Evolutionary conservation across 2,888 invertebrate species (phyloP).

Genomic region (Uloborus plumipes): DNA sequence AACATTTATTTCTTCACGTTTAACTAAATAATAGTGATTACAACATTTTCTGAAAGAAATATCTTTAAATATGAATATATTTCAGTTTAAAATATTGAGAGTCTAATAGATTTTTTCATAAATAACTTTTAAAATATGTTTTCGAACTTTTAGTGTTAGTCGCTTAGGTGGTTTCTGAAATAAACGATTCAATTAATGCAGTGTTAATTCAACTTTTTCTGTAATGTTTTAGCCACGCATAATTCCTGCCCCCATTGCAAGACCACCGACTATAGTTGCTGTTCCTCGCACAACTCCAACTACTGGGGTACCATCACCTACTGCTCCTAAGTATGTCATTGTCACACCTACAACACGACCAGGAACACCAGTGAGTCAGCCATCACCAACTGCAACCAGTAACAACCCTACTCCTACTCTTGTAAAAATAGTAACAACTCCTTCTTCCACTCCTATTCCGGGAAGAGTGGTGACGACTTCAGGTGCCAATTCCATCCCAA

Average conservation of each 20-base stretch:
- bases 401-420: conserved; percentile 45
- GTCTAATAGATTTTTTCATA: too few species aligned
- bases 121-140: too few species aligned
- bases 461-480: conserved; percentile 28
- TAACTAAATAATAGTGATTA: too few species aligned
- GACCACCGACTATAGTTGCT: conserved; percentile 40
- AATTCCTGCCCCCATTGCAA: conserved; percentile 31
- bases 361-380: conserved; percentile 69
- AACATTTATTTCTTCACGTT: too few species aligned
- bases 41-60: too few species aligned
- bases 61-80: too few species aligned
- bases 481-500: conserved; percentile 24
- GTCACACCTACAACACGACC: conserved; percentile 73
- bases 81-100: too few species aligned
- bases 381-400: conserved; percentile 22
- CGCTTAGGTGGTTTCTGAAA: too few species aligned
- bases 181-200: too few species aligned
- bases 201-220: too few species aligned
- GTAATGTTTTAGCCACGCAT: conserved; percentile 23
- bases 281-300: conserved; percentile 43
- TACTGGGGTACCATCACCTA: conserved; percentile 44
- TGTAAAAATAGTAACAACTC: conserved; percentile 51
- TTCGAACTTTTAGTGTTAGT: too few species aligned
- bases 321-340: conserved; percentile 74
- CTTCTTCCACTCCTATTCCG: conserved; percentile 14